Evolutionary conservation across 2,113 vertebrate species (phyloP).

Genomic region (Dipodomys ordii): DNA sequence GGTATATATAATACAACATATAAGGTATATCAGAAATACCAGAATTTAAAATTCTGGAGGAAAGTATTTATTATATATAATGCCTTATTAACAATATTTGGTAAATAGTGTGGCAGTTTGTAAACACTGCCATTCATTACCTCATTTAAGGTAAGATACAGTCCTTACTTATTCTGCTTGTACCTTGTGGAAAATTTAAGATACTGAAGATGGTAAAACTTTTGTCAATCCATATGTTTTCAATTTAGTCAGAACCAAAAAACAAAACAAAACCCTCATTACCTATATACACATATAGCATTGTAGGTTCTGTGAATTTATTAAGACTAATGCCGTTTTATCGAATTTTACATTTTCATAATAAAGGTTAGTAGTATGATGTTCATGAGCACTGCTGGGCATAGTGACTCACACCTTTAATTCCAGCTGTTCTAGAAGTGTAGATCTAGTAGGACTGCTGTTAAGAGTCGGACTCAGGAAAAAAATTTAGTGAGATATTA

Average conservation of each 20-base stretch:
- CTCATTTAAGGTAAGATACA: constrained; percentile 33
- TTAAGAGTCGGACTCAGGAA: too few species aligned
- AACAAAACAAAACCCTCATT: neutral
- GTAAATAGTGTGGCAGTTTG: constrained; percentile 30
- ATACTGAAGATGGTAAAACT: neutral
- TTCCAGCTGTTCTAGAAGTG: too few species aligned
- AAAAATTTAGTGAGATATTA: too few species aligned
- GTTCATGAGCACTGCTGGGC: neutral
- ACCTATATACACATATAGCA: neutral
- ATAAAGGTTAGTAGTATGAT: neutral
- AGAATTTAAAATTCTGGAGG: neutral
- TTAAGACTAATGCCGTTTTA: neutral
- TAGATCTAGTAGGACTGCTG: too few species aligned
- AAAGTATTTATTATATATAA: constrained; percentile 32
- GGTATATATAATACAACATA: too few species aligned
- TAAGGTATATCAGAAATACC: too few species aligned
- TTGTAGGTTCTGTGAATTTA: neutral
- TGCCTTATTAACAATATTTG: neutral
- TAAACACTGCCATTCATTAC: neutral
- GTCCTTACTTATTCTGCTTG: neutral
- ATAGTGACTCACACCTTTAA: too few species aligned
- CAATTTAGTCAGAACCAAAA: neutral
- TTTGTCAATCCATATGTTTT: neutral
- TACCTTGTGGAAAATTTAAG: neutral
- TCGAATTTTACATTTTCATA: constrained; percentile 48